A percentile compares a stretch with the other conserved stretches of the same genome.
phyloP scores from a whole-genome alignment of 2,113 vertebrate genomes.

The Climacteris rufus region DNA sequence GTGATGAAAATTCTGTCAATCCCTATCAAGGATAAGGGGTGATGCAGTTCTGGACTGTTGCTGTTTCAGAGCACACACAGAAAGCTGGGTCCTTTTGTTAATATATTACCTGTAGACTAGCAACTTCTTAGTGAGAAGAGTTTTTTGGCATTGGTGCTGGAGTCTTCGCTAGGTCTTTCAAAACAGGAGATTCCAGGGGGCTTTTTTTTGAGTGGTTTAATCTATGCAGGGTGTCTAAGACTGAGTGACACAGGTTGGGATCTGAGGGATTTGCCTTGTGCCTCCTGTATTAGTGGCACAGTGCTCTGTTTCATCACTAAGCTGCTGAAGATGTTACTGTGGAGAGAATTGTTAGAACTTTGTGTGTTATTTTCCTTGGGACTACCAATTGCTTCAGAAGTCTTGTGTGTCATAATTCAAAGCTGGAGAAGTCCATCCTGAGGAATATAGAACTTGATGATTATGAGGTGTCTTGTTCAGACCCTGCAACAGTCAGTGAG shows the following conservation, averaged over 20 bases:
- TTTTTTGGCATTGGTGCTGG: neutral
- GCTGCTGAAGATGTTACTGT: neutral
- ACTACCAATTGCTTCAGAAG: fast-evolving
- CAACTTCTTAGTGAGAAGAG: neutral
- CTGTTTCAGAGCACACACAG: neutral
- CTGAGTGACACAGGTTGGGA: neutral
- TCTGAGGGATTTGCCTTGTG: neutral
- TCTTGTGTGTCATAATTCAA: neutral
- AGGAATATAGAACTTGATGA: neutral
- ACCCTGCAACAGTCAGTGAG: neutral
- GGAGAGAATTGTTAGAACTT: neutral
- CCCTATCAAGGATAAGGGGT: neutral
- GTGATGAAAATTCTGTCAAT: neutral
- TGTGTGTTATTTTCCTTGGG: neutral
- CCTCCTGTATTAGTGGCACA: neutral
- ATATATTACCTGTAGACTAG: neutral
- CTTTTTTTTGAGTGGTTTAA: neutral
- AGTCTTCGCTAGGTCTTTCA: neutral
- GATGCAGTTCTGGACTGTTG: neutral
- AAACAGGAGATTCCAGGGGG: neutral
- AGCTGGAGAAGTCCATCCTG: neutral
- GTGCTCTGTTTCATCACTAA: neutral
- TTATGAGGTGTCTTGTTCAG: neutral
- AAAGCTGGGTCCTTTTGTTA: neutral
- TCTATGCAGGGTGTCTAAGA: neutral